Evolutionary conservation across 2,113 vertebrate genomes (phyloP), one percentile per base, ranked within the genome.

Genomic region (Daphoenositta chrysoptera): DNA sequence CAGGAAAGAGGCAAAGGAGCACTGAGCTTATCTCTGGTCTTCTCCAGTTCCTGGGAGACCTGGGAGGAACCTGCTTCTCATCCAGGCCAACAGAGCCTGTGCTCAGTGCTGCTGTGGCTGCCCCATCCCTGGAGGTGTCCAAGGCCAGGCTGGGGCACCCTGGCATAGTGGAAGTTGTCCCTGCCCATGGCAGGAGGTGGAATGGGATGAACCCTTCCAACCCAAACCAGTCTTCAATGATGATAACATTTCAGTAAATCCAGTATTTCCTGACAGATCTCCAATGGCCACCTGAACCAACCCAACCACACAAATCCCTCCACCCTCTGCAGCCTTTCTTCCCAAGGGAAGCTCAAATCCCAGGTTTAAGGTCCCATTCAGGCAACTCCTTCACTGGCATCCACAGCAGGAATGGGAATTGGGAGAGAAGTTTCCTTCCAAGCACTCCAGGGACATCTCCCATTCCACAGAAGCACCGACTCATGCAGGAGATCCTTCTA

Each of bases 331-430:
- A 37, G 44, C 57, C 66, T 8, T 4, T 47, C 20, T 11, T 54
- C 60, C 12, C 3, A 39, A 26, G 42, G 37, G 44, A 14, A 35
- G 12, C 12, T 4, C 1, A 40, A 20, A 37, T 12, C 28, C 37
- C 31, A 48, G 33, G 14, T 2, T 21, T 10, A 10, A 33, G 57
- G 12, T 45, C 30, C 40, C 40, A 2, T 17, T 6, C n/a, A 14
- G n/a, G 9, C 23, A 47, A 20, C 2, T 14, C 37, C 50, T 22
- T 12, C 35, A 15, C 3, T 0, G 2, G 13, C 39, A 71, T 2
- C 57, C 15, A 9, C 4, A 2, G n/a, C 33, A 37, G 89, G n/a
- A 51, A 35, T 0, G 1, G 2, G 8, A 72, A 31, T 0, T 6
- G 35, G n/a, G 56, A 70, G 37, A 26, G 51, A 42, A 11, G 3